Percentiles rank a stretch among this genome's conserved stretches.
Evolutionary conservation across 2,797 vertebrate genomes (phyloP).

Genomic region (Geotrypetes seraphini): DNA sequence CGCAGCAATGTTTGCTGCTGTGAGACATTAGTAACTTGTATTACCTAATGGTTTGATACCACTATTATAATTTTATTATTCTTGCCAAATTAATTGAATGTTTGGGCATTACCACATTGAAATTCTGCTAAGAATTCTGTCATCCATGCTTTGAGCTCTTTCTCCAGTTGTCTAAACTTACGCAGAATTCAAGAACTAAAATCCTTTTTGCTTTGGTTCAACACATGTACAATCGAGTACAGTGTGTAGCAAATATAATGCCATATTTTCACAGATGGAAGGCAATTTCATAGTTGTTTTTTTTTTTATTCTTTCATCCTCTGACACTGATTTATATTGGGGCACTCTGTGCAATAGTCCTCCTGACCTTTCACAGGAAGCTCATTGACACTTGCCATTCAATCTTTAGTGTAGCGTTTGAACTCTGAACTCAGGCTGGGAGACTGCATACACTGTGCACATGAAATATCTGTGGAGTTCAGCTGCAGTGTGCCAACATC

Average conservation of each 20-base stretch:
- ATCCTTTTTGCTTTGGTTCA: too few species aligned
- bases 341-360: constrained; percentile 22
- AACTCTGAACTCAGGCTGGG: constrained; percentile 24
- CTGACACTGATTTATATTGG: constrained; percentile 34
- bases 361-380: constrained; percentile 18
- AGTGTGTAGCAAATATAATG: constrained; percentile 40
- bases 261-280: constrained; percentile 47
- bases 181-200: too few species aligned
- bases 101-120: too few species aligned
- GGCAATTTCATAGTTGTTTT: constrained; percentile 31
- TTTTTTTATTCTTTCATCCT: constrained; percentile 22
- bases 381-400: constrained; percentile 12
- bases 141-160: too few species aligned
- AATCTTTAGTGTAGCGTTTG: constrained; percentile 13
- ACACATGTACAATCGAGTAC: constrained; percentile 39
- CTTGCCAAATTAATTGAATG: too few species aligned
- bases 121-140: too few species aligned
- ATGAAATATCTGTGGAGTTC: constrained; percentile 13
- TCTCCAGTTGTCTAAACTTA: too few species aligned
- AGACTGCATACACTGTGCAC: constrained; percentile 8
- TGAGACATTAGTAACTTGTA: too few species aligned
- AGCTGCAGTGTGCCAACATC: constrained; percentile 6
- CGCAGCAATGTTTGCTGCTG: too few species aligned
- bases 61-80: too few species aligned
- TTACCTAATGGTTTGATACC: too few species aligned